A percentile compares a stretch with the other conserved stretches of the same genome.
Conservation (phyloP, 2,888 invertebrate genomes). For the Anarsia innoxiella region DNA sequence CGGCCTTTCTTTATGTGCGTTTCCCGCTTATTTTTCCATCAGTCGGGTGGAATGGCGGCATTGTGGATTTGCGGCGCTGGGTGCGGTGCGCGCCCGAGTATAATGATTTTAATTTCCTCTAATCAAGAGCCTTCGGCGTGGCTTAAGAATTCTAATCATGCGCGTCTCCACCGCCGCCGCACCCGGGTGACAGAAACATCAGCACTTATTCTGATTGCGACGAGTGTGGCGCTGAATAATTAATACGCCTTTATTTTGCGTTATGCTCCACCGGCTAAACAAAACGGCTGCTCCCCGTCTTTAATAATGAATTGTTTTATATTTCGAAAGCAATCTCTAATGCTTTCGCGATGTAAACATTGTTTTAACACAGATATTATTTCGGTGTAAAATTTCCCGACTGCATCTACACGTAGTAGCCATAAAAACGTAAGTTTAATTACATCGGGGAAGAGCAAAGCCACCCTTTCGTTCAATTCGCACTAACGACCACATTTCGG, state of each 20-base stretch:
- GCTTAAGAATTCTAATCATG: constrained; percentile 76
- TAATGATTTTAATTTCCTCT: constrained; percentile 77
- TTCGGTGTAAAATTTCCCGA: constrained; percentile 2
- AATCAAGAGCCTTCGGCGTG: constrained; percentile 72
- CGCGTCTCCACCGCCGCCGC: constrained; percentile 25
- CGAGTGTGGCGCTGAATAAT: constrained; percentile 75
- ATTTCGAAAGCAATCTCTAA: constrained; percentile 9
- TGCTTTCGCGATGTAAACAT: constrained; percentile 7
- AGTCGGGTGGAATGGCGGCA: constrained; percentile 52
- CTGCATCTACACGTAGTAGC: constrained; percentile 8
- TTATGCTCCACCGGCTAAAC: constrained; percentile 49
- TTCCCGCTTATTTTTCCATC: constrained; percentile 70
- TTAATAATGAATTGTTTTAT: constrained; percentile 51
- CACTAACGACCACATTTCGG: constrained; percentile 66
- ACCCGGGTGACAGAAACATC: constrained; percentile 71
- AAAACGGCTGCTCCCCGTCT: constrained; percentile 49
- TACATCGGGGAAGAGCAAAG: constrained; percentile 48
- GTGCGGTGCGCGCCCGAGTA: constrained; percentile 56
- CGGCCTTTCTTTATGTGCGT: constrained; percentile 72
- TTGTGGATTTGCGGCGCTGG: constrained; percentile 49
- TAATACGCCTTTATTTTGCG: constrained; percentile 71
- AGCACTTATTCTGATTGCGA: constrained; percentile 74
- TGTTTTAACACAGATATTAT: constrained; percentile 4
- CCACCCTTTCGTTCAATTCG: constrained; percentile 59
- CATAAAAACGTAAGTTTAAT: constrained; percentile 42